Base-by-base conservation (phyloP, 2,113 vertebrate genomes). In the Mola mola region DNA sequence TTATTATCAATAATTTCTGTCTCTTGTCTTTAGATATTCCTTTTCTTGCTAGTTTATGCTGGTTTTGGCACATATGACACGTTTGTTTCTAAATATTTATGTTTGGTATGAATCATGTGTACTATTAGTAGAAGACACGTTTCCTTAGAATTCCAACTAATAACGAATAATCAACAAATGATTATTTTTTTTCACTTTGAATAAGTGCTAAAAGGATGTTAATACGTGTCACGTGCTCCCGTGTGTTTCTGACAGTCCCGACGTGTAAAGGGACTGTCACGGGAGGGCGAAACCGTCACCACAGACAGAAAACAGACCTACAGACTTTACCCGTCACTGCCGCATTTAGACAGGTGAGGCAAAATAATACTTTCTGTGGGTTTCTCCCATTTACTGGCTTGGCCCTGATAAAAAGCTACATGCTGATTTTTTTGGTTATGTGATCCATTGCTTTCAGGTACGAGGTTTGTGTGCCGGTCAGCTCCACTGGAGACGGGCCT, bases 301-400 rank as follows among this genome's bases (percentile, higher is more conserved):
- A 15, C 25, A 17, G 59, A 64, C 33, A n/a, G 19, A 15, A 67
- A 17, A 43, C 58, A 15, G n/a, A 17, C 9, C 11, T 4, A 37
- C 48, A 66, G 81, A 47, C 57, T 86, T 11, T 83, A 85, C 62
- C 86, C 86, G 20, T 73, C 72, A 3, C 64, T 86, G 25, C 78
- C 82, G 0, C 33, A 37, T 4, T 3, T 2, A 1, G 34, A 67
- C 57, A 67, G 74, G 84, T 83, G 40, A 75, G n/a, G n/a, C n/a
- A n/a, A n/a, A n/a, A n/a, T n/a, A n/a, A n/a, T n/a, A n/a, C n/a
- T n/a, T n/a, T n/a, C n/a, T n/a, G 58, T 6, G 24, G 7, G 8
- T 25, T n/a, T 10, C 2, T 21, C 1, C 10, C 8, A 38, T 17
- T 31, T 21, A 15, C 38, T 24, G 4, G 4, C 17, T 34, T 1